phyloP scores from a whole-genome alignment of 2,797 vertebrate species.

The Pseudochirops corinnae region DNA sequence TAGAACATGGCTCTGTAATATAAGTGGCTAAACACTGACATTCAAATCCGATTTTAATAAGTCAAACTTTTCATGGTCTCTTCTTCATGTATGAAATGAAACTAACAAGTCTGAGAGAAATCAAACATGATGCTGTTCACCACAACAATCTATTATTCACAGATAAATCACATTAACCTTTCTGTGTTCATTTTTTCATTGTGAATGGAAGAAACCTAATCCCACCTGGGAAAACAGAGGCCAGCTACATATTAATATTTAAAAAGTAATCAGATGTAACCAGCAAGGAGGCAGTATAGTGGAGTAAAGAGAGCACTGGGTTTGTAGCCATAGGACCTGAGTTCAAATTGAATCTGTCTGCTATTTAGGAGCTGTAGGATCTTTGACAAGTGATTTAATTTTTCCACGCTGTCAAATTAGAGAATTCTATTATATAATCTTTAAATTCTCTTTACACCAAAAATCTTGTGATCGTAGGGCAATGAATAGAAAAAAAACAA shows the following conservation, averaged over 20 bases:
- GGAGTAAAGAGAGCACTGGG: neutral
- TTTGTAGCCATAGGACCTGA: neutral
- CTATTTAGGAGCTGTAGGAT: neutral
- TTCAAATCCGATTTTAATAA: neutral
- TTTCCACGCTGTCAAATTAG: neutral
- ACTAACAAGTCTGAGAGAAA: neutral
- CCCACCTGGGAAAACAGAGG: neutral
- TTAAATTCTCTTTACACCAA: neutral
- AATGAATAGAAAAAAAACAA: neutral
- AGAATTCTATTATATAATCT: neutral
- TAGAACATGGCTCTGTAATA: neutral
- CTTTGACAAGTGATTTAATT: neutral
- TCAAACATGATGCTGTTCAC: neutral
- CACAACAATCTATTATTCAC: neutral
- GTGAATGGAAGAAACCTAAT: neutral
- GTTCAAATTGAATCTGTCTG: neutral
- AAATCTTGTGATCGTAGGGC: neutral
- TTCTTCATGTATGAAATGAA: neutral
- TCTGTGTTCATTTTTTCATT: neutral
- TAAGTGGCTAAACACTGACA: neutral
- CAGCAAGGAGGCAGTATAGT: neutral
- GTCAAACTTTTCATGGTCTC: neutral
- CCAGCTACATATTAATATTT: neutral
- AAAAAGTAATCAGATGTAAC: neutral
- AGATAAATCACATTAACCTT: neutral